Conservation (phyloP, 2,113 vertebrate genomes). For the Ornithorhynchus anatinus region DNA sequence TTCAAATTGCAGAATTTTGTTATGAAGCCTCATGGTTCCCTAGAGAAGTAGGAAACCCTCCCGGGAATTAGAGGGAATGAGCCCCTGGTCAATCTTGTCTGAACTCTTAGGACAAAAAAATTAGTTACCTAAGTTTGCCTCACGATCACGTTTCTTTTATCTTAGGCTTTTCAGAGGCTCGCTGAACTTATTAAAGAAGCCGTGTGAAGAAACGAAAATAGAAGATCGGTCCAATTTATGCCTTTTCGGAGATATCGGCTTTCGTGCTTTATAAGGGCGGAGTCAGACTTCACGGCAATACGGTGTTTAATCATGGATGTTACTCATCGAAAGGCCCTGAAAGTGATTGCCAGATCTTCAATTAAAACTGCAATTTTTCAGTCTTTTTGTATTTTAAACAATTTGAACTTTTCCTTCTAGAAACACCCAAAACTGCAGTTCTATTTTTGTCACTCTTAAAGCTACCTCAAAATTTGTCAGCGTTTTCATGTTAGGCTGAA, state of each 20-base stretch:
- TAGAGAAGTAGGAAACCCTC: no score
- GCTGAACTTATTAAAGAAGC: constrained; percentile 84
- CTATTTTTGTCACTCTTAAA: no score
- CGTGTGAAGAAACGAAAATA: constrained; percentile 55
- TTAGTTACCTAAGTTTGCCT: no score
- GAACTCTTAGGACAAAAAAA: no score
- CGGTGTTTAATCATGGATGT: background rate
- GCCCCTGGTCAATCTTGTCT: no score
- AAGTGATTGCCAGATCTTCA: background rate
- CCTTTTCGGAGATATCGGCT: constrained; percentile 1
- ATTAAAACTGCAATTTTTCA: no score
- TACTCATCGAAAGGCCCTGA: background rate
- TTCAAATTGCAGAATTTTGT: no score
- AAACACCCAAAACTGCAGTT: no score
- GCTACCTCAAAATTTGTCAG: background rate
- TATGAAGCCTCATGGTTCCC: no score
- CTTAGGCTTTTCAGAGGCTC: constrained; percentile 88
- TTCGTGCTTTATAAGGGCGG: background rate
- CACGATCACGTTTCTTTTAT: constrained; percentile 37
- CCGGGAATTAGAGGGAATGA: no score
- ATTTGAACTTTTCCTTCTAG: no score
- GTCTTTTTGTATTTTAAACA: no score
- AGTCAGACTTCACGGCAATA: background rate
- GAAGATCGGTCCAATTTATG: background rate
- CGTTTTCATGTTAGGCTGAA: constrained; percentile 7